Conservation (phyloP, 2,113 vertebrate genomes). For the Cettia cetti region DNA sequence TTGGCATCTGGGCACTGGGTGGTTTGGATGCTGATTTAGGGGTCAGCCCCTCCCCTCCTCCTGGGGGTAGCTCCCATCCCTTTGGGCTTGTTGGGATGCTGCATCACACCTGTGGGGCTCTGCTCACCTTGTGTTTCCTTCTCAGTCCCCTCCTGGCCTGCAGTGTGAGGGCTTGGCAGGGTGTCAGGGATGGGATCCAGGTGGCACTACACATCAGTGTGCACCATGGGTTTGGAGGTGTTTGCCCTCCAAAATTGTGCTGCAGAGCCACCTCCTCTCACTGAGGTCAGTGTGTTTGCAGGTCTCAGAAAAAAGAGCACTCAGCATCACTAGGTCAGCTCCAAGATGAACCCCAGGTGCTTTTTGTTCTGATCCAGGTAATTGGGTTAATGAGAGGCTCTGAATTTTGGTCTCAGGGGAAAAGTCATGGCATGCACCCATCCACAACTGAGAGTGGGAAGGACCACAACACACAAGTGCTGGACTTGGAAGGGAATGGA, state of each 20-base stretch:
- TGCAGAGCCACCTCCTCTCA: background rate
- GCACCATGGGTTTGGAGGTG: fast-evolving
- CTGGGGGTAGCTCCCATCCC: background rate
- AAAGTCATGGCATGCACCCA: background rate
- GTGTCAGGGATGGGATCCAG: background rate
- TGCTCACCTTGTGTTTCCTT: fast-evolving
- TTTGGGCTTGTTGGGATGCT: background rate
- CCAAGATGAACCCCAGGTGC: background rate
- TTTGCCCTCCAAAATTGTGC: background rate
- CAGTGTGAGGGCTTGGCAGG: background rate
- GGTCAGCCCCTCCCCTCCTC: background rate
- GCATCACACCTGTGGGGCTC: fast-evolving
- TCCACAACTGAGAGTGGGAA: fast-evolving
- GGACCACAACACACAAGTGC: fast-evolving
- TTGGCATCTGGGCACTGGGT: background rate
- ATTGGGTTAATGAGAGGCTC: background rate
- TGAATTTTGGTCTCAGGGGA: background rate
- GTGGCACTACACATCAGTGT: background rate
- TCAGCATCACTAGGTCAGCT: background rate
- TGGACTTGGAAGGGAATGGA: background rate
- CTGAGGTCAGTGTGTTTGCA: background rate
- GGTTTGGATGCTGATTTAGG: background rate
- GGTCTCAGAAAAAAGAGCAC: background rate
- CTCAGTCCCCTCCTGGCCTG: background rate
- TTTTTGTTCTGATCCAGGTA: background rate